Base-by-base conservation (phyloP, 2,797 vertebrate species). In the Rhinatrema bivittatum region DNA sequence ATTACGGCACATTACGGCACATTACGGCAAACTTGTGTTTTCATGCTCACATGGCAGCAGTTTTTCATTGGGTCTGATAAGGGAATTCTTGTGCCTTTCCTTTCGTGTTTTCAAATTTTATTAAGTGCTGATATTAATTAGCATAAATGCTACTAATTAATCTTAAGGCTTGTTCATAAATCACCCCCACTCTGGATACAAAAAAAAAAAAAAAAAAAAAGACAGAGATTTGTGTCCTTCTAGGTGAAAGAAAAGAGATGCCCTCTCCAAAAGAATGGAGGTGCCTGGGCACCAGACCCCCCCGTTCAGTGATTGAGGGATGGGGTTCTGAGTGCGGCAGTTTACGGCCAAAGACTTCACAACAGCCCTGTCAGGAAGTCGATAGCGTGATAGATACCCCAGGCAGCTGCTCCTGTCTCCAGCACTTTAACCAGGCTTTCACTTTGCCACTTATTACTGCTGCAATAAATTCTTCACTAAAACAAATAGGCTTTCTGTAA, bases 371-470 rank as follows among this genome's bases (percentile, higher is more conserved):
- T 87, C 89, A 89, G 88, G 87, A 88, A 88, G 86, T 87, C 81
- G 57, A 85, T 87, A 84, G 70, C 50, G 79, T 88, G 85, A 89
- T 86, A 81, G 88, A 88, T 88, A 85, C 85, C 83, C 79, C 72
- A 56, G 68, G 73, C 68, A 75, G 74, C 81, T 79, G 59, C 65
- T 74, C 74, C 65, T 72, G 60, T 84, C 87, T 85, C 81, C 72
- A 68, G 84, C 81, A 84, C 86, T 89, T 85, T 87, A 70, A 79
- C 80, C 81, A 82, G 56, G 62, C 82, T 87, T 83, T 75, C 81
- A 73, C 73, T 77, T 79, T 85, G 87, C 89, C 90, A 92, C 86
- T 91, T 93, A 93, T 92, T 91, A 88, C 88, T 78, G 54, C 85
- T 39, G 77, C 82, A 79, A 86, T 93, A 94, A 94, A 95, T 91